Conservation (phyloP, 2,797 vertebrate genomes). For the Lophius americanus region DNA sequence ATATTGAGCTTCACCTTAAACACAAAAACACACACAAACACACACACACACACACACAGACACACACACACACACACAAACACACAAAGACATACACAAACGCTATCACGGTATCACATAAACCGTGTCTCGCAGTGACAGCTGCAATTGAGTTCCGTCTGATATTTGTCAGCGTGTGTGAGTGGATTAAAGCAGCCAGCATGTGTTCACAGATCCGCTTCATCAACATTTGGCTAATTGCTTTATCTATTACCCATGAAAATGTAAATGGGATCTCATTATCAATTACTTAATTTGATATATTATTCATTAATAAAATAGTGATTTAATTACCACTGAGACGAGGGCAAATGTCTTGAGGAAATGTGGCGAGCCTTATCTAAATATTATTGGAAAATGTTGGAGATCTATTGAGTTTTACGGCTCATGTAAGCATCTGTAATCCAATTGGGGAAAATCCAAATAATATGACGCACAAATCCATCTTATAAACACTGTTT, state of each 20-base stretch:
- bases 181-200: constrained; percentile 47
- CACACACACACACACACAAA: not conserved
- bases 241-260: constrained; percentile 68
- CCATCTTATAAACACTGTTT: no score
- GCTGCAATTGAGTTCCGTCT: constrained; percentile 47
- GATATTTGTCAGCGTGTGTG: constrained; percentile 53
- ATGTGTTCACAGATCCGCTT: constrained; percentile 45
- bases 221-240: constrained; percentile 72
- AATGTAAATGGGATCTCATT: constrained; percentile 56
- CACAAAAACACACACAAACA: not conserved
- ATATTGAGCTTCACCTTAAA: constrained; percentile 35
- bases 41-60: constrained; percentile 6
- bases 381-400: constrained; percentile 2
- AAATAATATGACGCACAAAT: no score
- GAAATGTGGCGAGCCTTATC: constrained; percentile 7
- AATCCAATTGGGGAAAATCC: no score
- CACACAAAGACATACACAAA: constrained; percentile 4
- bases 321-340: constrained; percentile 23
- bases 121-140: constrained; percentile 34
- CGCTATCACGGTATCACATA: constrained; percentile 2
- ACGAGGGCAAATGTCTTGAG: constrained; percentile 14
- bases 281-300: constrained; percentile 62
- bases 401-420: not conserved
- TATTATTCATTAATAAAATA: constrained; percentile 50
- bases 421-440: not conserved